Base-by-base conservation (phyloP, 2,888 invertebrate species). In the Drosophila villosipedis region DNA sequence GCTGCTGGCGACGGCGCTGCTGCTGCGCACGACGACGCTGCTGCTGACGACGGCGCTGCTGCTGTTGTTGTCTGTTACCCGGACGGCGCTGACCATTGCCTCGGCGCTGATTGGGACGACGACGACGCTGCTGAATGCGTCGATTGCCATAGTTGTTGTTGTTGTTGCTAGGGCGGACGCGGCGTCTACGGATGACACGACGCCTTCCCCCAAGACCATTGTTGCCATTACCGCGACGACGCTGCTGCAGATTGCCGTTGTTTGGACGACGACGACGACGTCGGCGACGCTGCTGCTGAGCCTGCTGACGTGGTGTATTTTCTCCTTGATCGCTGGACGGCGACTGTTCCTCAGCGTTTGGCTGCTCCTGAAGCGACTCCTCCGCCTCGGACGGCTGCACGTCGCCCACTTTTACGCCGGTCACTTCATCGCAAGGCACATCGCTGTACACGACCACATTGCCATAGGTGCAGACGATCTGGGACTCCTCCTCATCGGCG, bases 371-470 rank as follows among this genome's bases (percentile, higher is more conserved):
- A 14, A 28, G 31, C 47, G 61, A 54, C 59, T 55, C 58, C 5
- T 68, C 47, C 22, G 7, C 16, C 19, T 82, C 62, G 1, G 72
- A 53, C 0, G 73, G 68, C 28, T 80, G 69, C 31, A 87, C 58
- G 5, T 80, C 82, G n/a, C 83, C 79, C 19, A 84, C 78, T 2
- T 80, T 68, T 0, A 92, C 74, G 14, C 72, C 83, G 52, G 81
- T 84, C n/a, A 92, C 82, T 62, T 89, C 60, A 3, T 91, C 83
- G 61, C 92, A 92, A 41, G 92, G 92, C 25, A 89, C 77, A 66
- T 92, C 92, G 68, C 92, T 92, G 73, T 92, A 92, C 64, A 92
- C 91, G 2, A 92, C 91, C 4, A 92, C 85, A 4, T 73, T 80
- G 61, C 92, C 92, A 14, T 92, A 92, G 55, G 91, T 92, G 80